These are phyloP conservation scores for Chrysocyon brachyurus DNA, from an alignment of 2,797 vertebrate species.

Conservation along the genomic window DNA sequence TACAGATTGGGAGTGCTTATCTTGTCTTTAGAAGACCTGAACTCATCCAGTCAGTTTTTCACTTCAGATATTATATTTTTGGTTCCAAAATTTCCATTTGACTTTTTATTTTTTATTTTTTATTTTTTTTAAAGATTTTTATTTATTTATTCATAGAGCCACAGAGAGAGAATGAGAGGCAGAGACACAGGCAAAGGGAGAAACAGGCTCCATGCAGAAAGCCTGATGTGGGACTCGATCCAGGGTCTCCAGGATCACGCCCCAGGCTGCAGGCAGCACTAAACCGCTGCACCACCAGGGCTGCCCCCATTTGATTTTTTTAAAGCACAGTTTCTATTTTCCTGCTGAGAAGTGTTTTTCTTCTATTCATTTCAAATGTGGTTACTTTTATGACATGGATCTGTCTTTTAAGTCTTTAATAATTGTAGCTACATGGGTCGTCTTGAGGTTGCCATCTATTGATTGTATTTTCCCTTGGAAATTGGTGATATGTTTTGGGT, in stretches of 20 bases:
- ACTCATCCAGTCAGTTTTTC: not conserved
- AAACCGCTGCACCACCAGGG: too few species aligned
- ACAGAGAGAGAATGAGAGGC: too few species aligned
- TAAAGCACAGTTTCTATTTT: not conserved
- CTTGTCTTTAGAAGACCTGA: not conserved
- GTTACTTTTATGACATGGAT: not conserved
- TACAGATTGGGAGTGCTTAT: not conserved
- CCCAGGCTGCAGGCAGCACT: too few species aligned
- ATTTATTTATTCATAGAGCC: too few species aligned
- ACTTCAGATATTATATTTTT: not conserved
- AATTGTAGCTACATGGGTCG: not conserved
- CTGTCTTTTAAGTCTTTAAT: not conserved
- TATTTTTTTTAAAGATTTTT: too few species aligned
- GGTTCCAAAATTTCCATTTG: not conserved
- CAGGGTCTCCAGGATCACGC: too few species aligned
- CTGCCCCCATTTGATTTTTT: not conserved
- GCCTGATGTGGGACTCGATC: too few species aligned
- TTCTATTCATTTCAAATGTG: not conserved
- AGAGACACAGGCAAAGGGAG: too few species aligned
- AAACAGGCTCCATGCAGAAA: too few species aligned
- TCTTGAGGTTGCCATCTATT: not conserved
- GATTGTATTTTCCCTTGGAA: not conserved
- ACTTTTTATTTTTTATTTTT: too few species aligned
- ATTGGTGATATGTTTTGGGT: not conserved
- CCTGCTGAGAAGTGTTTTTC: not conserved